A percentile compares a stretch with the other conserved stretches of the same genome.
These are phyloP conservation scores for Callionymus lyra DNA, from an alignment of 2,113 vertebrate genomes.

Conservation along the genomic window DNA sequence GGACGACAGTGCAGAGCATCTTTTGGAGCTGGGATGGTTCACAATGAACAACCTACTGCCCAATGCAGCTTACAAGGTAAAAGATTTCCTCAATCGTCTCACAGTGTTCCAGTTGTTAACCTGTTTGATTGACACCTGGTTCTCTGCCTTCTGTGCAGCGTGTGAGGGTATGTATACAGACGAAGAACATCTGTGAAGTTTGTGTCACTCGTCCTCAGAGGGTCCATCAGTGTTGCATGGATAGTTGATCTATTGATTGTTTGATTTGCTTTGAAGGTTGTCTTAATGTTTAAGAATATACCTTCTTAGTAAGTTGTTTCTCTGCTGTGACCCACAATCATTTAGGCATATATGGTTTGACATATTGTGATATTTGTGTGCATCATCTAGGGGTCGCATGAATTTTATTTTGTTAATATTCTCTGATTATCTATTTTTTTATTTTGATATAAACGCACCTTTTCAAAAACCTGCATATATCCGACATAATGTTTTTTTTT, in stretches of 20 bases:
- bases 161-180: conserved; percentile 66
- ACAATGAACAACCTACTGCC: conserved; percentile 97
- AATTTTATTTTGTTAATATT: no score
- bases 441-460: no score
- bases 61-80: conserved; percentile 90
- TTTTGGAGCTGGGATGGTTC: conserved; percentile 94
- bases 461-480: background rate
- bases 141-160: conserved; percentile 63
- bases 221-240: conserved; percentile 29
- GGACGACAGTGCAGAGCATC: conserved; percentile 95
- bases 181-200: conserved; percentile 14
- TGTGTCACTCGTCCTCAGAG: conserved; percentile 6
- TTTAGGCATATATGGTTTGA: no score
- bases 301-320: no score
- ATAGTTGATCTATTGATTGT: no score
- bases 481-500: conserved; percentile 9
- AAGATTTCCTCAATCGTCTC: background rate
- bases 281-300: no score
- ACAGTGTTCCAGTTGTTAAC: background rate
- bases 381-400: no score
- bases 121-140: background rate
- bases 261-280: no score
- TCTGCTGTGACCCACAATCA: no score
- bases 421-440: no score
- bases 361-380: no score